Evolutionary conservation across 2,888 invertebrate genomes (phyloP).

Genomic region (Drosophila austrosaltans): DNA sequence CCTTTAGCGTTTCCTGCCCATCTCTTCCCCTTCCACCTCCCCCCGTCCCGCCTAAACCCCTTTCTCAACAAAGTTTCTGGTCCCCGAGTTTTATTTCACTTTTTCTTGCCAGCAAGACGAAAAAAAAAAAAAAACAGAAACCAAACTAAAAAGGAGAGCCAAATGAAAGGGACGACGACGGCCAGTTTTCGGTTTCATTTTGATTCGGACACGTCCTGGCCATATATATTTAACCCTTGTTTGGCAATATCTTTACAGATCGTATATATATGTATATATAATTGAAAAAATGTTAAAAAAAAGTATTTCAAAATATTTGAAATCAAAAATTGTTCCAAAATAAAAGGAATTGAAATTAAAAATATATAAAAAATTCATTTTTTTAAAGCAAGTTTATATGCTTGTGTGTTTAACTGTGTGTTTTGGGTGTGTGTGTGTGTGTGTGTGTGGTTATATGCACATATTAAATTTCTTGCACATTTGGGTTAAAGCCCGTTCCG

Average conservation of each 20-base stretch:
- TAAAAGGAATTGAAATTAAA: too few relatives aligned
- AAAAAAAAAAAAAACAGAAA: background rate
- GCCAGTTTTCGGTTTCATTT: conserved; percentile 77
- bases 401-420: too few relatives aligned
- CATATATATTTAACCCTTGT: conserved; percentile 26
- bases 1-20: conserved; percentile 69
- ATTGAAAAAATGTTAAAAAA: too few relatives aligned
- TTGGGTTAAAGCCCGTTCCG: conserved; percentile 7
- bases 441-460: background rate
- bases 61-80: background rate
- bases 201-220: conserved; percentile 62
- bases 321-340: too few relatives aligned
- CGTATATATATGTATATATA: background rate
- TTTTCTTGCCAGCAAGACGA: conserved; percentile 55
- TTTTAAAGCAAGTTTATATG: too few relatives aligned
- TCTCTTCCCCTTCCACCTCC: conserved; percentile 26
- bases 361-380: too few relatives aligned
- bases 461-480: conserved; percentile 10
- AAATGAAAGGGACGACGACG: conserved; percentile 49
- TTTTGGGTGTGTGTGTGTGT: too few relatives aligned
- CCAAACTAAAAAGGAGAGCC: background rate
- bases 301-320: too few relatives aligned
- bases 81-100: conserved; percentile 61
- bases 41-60: conserved; percentile 18
- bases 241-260: conserved; percentile 14